Evolutionary conservation across 2,888 invertebrate genomes (phyloP), one percentile per base, ranked within the genome.

Genomic region (Campaea margaritaria): DNA sequence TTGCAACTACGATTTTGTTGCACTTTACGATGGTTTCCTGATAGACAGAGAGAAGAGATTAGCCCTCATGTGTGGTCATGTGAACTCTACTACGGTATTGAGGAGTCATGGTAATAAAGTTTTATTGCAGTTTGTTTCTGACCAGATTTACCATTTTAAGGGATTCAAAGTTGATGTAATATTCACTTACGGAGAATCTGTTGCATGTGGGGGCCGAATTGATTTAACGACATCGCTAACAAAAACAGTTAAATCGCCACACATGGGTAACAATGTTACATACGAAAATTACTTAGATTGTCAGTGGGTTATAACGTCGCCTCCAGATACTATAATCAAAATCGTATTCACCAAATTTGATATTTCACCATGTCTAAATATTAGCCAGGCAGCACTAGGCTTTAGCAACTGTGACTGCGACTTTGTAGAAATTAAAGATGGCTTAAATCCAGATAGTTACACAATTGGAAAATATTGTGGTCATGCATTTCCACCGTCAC

Each of bases 231-330:
- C 82, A 0, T 78, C 85, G 56, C 79, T 84, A 3, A 67, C 83
- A 11, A 69, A 79, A 39, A 82, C 60, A 45, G 85, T 95, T 8
- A 90, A 83, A 69, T 83, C 89, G 16, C 89, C 89, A 14, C 68
- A 85, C 0, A 75, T 89, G 42, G 76, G 69, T 39, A 73, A 74
- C 16, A 83, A 82, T 16, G 86, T 93, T 0, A 82, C 82, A 0
- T 96, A 96, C 75, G 95, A 95, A 65, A 83, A 93, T 39, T 89
- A 93, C 67, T 89, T 97, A 69, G 96, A 97, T 69, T 98, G 98
- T 76, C 91, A 94, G 48, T 98, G 97, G 96, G 82, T 85, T 4
- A 89, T 98, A 41, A 86, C 81, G 48, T 95, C 95, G 0, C 91
- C 94, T 0, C 75, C 75, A 0, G 95, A 94, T 53, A 93, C 95